These are phyloP conservation scores for Subanguina moxae DNA, from an alignment of 1,140 invertebrate genomes.

Conservation along the genomic window DNA sequence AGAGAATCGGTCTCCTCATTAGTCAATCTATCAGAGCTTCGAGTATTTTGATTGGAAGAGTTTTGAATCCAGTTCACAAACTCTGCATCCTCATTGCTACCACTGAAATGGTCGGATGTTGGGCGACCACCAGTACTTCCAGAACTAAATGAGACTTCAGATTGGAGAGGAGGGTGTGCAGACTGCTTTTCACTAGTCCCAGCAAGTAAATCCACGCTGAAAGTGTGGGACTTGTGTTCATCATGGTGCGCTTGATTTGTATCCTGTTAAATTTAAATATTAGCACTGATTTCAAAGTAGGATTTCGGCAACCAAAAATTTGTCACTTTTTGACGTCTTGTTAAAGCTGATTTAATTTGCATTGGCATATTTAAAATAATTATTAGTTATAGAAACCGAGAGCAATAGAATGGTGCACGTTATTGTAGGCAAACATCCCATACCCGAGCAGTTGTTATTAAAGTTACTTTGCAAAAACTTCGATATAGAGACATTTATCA, in stretches of 20 bases:
- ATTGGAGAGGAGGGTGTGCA: neutral
- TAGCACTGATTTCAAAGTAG: no score
- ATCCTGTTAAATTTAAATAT: neutral
- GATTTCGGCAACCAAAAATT: no score
- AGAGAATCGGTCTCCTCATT: neutral
- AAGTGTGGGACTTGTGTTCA: neutral
- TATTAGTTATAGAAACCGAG: no score
- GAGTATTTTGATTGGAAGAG: neutral
- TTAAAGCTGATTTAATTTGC: no score
- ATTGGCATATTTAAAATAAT: no score
- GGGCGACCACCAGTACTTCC: neutral
- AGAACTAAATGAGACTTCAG: neutral
- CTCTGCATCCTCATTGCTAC: neutral
- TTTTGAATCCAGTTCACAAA: neutral
- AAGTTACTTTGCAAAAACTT: no score
- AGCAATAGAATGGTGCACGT: no score
- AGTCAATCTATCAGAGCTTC: neutral
- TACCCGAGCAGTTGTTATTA: no score
- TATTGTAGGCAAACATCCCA: no score
- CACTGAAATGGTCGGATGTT: neutral
- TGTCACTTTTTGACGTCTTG: no score
- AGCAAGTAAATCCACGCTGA: neutral
- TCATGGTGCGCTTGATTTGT: neutral
- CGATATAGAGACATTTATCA: no score
- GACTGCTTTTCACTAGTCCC: neutral